Percentiles rank a stretch among this genome's conserved stretches.
Evolutionary conservation across 2,888 invertebrate species (phyloP).

Genomic region (Scaptomyza cyrtandrae): DNA sequence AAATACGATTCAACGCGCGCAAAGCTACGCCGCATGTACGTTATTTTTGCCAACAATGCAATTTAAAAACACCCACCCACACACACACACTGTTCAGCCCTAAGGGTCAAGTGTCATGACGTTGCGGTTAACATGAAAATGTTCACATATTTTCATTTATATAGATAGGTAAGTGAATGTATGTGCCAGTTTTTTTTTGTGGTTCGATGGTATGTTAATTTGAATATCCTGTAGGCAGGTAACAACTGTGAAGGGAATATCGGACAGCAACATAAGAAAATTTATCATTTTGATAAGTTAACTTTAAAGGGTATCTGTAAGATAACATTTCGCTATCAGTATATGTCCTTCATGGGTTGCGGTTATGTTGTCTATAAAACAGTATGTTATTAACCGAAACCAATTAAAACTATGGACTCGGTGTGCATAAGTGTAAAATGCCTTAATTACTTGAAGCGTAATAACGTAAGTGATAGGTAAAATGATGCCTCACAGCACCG

Average conservation of each 20-base stretch:
- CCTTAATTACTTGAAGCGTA: conserved; percentile 42
- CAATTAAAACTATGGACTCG: conserved; percentile 57
- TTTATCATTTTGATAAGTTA: background rate
- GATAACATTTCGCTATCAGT: no score
- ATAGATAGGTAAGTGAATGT: conserved; percentile 21
- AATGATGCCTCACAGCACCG: background rate
- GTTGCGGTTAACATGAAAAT: conserved; percentile 51
- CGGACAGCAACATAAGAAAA: background rate
- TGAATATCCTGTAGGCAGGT: conserved; percentile 18
- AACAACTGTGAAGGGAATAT: background rate
- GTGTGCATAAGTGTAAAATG: conserved; percentile 28
- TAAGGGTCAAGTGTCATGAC: conserved; percentile 17
- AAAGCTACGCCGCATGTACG: conserved; percentile 42
- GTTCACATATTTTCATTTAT: conserved; percentile 31
- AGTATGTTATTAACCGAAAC: conserved; percentile 31
- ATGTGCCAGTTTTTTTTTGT: conserved; percentile 19
- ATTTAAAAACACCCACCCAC: conserved; percentile 22
- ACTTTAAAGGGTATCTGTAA: background rate
- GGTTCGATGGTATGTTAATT: conserved; percentile 3
- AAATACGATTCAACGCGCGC: conserved; percentile 60
- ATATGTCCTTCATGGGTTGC: background rate
- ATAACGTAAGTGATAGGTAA: conserved; percentile 50
- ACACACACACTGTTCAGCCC: conserved; percentile 1
- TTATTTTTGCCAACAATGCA: conserved; percentile 48
- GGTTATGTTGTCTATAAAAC: background rate